phyloP scores from a whole-genome alignment of 1,140 invertebrate species.

The Philaenus spumarius region DNA sequence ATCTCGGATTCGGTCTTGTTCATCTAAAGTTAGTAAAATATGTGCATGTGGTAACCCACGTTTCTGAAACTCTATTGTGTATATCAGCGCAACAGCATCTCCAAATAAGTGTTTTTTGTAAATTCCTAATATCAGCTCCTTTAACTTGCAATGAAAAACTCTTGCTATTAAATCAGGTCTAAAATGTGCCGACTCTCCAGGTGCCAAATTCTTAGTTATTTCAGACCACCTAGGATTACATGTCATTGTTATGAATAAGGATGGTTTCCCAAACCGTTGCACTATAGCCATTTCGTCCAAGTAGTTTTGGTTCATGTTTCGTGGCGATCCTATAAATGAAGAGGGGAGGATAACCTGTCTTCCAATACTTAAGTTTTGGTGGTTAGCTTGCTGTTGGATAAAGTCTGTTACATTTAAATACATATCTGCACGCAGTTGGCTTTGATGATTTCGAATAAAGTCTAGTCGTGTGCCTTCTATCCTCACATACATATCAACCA shows the following conservation, averaged over 20 bases:
- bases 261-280: too few species aligned
- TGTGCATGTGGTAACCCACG: background rate
- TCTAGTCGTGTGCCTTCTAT: too few species aligned
- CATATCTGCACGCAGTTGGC: background rate
- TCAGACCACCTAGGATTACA: too few species aligned
- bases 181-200: background rate
- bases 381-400: background rate
- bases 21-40: background rate
- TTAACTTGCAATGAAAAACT: background rate
- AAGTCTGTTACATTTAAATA: background rate
- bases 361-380: background rate
- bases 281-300: background rate
- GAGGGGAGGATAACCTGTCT: background rate
- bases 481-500: background rate
- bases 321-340: background rate
- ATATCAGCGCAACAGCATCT: background rate
- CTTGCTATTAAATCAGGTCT: background rate
- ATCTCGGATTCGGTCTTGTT: background rate
- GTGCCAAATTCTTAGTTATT: background rate
- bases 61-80: background rate
- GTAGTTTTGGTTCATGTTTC: too few species aligned
- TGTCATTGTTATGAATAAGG: too few species aligned
- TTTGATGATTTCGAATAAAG: background rate
- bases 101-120: background rate
- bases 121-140: background rate